Evolutionary conservation across 2,797 vertebrate genomes (phyloP), one percentile per base, ranked within the genome.

Genomic region (Prunella strophiata): DNA sequence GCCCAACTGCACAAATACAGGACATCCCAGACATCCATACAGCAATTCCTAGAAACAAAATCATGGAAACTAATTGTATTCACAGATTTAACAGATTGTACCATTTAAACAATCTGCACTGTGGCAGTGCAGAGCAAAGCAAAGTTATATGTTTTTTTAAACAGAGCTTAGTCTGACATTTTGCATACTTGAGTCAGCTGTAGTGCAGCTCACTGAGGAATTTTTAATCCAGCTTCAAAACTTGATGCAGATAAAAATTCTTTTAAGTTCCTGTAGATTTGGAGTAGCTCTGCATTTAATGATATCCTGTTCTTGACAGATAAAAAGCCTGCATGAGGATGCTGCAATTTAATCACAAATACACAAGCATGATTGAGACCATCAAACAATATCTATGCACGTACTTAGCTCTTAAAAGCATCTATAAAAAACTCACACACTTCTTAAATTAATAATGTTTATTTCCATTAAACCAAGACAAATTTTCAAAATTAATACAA

Each of bases 381-480:
- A 66, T 25, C 34, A 73, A 65, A 51, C 21, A 61, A n/a, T 26
- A 42, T 47, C 66, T 42, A 50, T 0, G 2, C 13, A 45, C 21
- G 8, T 40, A 51, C 15, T 75, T 40, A 43, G 13, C 19, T 75
- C 57, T 79, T 73, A 43, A 4, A 79, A 47, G 13, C 6, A 30
- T 50, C 50, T 40, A 91, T 5, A 62, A 82, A 94, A 88, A 61
- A 76, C 51, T 32, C 78, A 91, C 68, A 92, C 86, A 14, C 38
- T 42, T 88, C 62, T 89, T 90, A 96, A 92, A 85, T 95, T 63
- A 96, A 19, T 91, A 85, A 88, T 32, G 32, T 98, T 98, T 98
- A 98, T 98, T 98, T 97, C 74, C 88, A 80, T 94, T 79, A 94
- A 93, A 88, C 27, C 67, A 95, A 91, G 92, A 84, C 75, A 94